phyloP scores from a whole-genome alignment of 2,888 invertebrate species.

The Hypena proboscidalis region DNA sequence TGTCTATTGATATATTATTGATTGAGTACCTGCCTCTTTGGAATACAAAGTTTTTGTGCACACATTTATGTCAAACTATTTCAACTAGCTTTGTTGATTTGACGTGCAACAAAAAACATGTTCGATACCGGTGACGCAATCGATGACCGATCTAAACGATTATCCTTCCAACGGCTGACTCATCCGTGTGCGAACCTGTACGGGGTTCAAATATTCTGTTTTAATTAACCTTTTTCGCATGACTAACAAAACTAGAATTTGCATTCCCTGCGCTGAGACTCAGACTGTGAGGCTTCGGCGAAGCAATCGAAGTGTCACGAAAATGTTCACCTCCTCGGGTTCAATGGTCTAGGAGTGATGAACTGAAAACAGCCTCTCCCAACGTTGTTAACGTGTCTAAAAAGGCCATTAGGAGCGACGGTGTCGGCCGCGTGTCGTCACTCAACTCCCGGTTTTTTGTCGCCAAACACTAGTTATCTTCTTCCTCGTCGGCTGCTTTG shows the following conservation, averaged over 20 bases:
- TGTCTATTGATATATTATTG: neutral
- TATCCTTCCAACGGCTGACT: slow-evolving; percentile 65
- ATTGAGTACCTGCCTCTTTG: neutral
- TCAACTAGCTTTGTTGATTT: slow-evolving; percentile 26
- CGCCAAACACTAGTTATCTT: slow-evolving; percentile 53
- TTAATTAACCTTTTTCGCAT: slow-evolving; percentile 66
- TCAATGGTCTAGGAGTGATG: slow-evolving; percentile 46
- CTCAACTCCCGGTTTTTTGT: slow-evolving; percentile 60
- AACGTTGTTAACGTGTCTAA: slow-evolving; percentile 58
- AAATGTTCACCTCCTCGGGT: slow-evolving; percentile 26
- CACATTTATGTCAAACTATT: slow-evolving; percentile 15
- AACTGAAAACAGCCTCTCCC: slow-evolving; percentile 51
- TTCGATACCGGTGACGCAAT: slow-evolving; percentile 61
- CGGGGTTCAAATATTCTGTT: slow-evolving; percentile 57
- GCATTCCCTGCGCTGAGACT: slow-evolving; percentile 46
- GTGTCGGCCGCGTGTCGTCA: slow-evolving; percentile 56
- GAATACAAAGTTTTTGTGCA: slow-evolving; percentile 4
- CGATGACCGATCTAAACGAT: slow-evolving; percentile 64
- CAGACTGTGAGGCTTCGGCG: slow-evolving; percentile 21
- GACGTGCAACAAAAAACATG: slow-evolving; percentile 35
- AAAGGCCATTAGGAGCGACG: slow-evolving; percentile 55
- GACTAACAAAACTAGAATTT: slow-evolving; percentile 61
- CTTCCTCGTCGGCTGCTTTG: slow-evolving; percentile 63
- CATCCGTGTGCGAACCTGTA: slow-evolving; percentile 51
- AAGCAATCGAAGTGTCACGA: slow-evolving; percentile 6